Evolutionary conservation across 92 coral and sea anemone species (phyloP), one percentile per base, ranked within the genome.

Genomic region (Montipora capitata): DNA sequence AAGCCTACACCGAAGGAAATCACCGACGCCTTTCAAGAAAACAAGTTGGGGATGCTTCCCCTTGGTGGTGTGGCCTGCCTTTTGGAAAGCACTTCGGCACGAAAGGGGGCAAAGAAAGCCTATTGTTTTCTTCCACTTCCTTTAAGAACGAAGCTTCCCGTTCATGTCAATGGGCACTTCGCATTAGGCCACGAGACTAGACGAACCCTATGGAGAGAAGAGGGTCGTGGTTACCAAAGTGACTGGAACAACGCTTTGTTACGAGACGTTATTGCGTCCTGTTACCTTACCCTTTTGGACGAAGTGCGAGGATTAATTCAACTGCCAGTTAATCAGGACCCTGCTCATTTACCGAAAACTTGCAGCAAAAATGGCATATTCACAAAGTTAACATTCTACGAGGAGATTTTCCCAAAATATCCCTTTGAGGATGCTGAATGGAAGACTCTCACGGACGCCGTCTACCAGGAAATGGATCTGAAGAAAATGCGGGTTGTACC

Each of bases 131-230:
- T 95, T 39, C 98, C 98, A 51, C 95, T 95, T 14, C 98, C 98
- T 39, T 75, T 91, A 52, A 77, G 48, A 38, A 95, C 98, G 0
- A 89, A 86, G 27, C 75, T 95, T 38, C 98, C 98, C 1, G 94
- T 95, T 45, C 96, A 92, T 78, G 85, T 95, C 41, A 95, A 95
- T 78, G 98, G 98, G 0, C 98, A 95, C 59, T 95, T 95, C 82
- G 96, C 92, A 41, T 76, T 93, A 39, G 81, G 88, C 74, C 91
- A 92, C 45, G 94, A 91, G 82, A 87, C 88, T 5, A 79, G 96
- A 43, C 49, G 96, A 69, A 74, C 45, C n/a, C 65, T 93, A 54
- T 94, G 96, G 96, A 38, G 74, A 79, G 92, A 88, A 18, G 96
- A 94, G 27, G 78, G 12, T 10, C 85, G 82, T 10, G 94, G 83